Evolutionary conservation across 2,888 invertebrate species (phyloP), one percentile per base, ranked within the genome.

Genomic region (Xiphydria camelus): DNA sequence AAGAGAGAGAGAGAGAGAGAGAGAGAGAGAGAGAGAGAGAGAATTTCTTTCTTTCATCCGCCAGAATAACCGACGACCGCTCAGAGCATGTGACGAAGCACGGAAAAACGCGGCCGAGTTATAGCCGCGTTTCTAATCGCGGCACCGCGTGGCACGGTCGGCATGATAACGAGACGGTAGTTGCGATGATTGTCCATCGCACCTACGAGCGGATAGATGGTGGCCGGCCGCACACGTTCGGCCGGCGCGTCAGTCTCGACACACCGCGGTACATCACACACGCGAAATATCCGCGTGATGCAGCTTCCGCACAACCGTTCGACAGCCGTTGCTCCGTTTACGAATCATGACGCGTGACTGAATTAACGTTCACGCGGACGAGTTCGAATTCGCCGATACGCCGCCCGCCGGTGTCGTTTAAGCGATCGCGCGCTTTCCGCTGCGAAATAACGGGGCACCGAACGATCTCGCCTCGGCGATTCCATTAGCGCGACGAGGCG

Each of bases 131-230:
- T 15, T 12, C 4, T 15, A 29, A 15, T 15, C 29, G 29, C 29
- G 12, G 12, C 29, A 12, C 29, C 29, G 14, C 12, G 14, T 29
- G 29, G 33, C 41, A 37, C 33, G 42, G 49, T 46, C 39, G 23
- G 54, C 59, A 58, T 64, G 64, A 59, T 59, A 63, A 63, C 60
- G 55, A 57, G 51, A 48, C 56, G 53, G 9, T 47, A 47, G 54
- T 55, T n/a, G n/a, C n/a, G 54, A 59, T 55, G 53, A 63, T 65
- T 66, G 57, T 63, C 66, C 58, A 63, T 66, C 59, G n/a, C n/a
- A n/a, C n/a, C n/a, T n/a, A n/a, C n/a, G n/a, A 57, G 50, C 53
- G 47, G 49, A 32, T 41, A 32, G 20, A 40, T 40, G n/a, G 17
- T 40, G 20, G 4, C 10, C n/a, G 18, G n/a, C 19, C 14, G 22